Evolutionary conservation across 2,113 vertebrate genomes (phyloP).

Genomic region (Fukomys damarensis): DNA sequence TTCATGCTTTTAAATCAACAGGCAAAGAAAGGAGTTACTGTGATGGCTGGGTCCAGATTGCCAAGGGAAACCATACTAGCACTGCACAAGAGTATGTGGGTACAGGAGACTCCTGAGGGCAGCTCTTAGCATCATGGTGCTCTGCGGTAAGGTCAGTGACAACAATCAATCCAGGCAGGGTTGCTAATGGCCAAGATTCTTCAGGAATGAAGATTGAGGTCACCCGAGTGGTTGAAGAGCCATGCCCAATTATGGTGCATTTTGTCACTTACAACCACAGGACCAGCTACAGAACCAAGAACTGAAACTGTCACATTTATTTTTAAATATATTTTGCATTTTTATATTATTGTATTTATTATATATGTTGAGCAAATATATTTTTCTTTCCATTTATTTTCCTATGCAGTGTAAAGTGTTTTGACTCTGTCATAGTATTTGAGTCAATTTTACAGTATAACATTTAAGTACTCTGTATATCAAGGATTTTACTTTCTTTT

Average conservation of each 20-base stretch:
- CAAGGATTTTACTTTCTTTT: neutral
- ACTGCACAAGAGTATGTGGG: neutral
- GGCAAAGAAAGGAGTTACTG: slow-evolving; percentile 13
- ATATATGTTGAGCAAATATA: neutral
- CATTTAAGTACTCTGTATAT: neutral
- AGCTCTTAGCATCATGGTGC: neutral
- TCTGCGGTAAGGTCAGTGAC: neutral
- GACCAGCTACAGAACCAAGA: neutral
- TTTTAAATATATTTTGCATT: neutral
- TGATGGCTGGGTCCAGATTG: neutral
- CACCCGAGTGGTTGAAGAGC: neutral
- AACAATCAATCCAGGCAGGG: neutral
- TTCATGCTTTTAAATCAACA: neutral
- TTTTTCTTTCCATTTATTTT: neutral
- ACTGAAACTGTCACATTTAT: neutral
- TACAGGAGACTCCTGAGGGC: neutral
- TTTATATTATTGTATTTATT: neutral
- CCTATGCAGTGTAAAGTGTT: neutral
- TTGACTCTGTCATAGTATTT: neutral
- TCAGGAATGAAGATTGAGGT: neutral
- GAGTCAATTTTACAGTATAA: neutral
- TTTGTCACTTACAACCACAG: neutral
- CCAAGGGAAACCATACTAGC: neutral
- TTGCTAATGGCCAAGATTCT: neutral
- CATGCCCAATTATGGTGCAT: neutral